These are phyloP conservation scores for Lasioglossum morio DNA, from an alignment of 2,888 invertebrate species.

Conservation along the genomic window DNA sequence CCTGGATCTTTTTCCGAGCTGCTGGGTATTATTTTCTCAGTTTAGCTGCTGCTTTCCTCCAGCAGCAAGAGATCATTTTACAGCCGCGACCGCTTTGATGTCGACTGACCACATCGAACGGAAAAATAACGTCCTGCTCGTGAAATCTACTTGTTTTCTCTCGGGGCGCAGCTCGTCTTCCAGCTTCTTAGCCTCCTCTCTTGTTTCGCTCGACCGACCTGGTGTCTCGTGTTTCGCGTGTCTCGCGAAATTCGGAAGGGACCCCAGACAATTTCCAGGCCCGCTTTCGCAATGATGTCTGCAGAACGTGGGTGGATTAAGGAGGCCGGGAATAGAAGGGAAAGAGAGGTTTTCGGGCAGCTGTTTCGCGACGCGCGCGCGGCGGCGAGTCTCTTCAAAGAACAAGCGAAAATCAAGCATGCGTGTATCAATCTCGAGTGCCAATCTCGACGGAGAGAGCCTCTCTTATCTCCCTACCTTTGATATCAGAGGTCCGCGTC, in stretches of 20 bases:
- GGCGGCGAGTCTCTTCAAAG: slow-evolving; percentile 60
- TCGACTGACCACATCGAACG: background rate
- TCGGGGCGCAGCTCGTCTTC: background rate
- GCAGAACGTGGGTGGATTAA: background rate
- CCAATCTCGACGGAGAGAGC: slow-evolving; percentile 63
- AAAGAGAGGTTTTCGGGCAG: slow-evolving; percentile 9
- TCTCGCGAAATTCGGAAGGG: slow-evolving; percentile 45
- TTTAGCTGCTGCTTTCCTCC: background rate
- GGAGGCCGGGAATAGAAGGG: background rate
- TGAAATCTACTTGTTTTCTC: background rate
- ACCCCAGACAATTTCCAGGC: slow-evolving; percentile 46
- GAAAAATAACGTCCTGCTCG: background rate
- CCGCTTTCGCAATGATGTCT: slow-evolving; percentile 44
- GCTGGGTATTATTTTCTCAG: background rate
- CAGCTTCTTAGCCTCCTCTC: background rate
- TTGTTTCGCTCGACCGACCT: slow-evolving; percentile 8
- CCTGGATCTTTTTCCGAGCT: background rate
- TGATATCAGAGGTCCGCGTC: slow-evolving; percentile 61
- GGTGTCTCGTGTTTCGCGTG: slow-evolving; percentile 38
- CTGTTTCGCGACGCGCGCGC: slow-evolving; percentile 12
- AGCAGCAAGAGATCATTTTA: background rate
- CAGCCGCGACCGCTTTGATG: background rate
- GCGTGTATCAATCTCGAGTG: slow-evolving; percentile 71
- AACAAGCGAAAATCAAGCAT: slow-evolving; percentile 71
- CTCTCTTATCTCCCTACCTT: slow-evolving; percentile 66